These are phyloP conservation scores for Styela plicata DNA, from an alignment of 23 tunicate species.

Conservation along the genomic window DNA sequence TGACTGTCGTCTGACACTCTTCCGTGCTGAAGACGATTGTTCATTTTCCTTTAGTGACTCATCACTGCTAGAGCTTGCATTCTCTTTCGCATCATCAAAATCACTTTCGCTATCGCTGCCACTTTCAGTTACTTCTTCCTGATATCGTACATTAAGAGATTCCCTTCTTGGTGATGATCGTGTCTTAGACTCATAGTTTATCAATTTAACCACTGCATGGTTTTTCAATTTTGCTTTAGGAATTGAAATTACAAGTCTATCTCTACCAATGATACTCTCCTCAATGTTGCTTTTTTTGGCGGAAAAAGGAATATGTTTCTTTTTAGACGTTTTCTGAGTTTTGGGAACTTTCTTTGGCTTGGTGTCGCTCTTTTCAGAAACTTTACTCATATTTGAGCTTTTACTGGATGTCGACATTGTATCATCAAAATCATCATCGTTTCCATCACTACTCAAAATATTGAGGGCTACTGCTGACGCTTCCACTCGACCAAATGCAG, in stretches of 20 bases:
- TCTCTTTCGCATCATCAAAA: neutral
- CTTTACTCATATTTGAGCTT: neutral
- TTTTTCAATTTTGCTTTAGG: neutral
- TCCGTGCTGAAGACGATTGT: neutral
- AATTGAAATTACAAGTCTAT: neutral
- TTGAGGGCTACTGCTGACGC: constrained; percentile 24
- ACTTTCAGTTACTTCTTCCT: neutral
- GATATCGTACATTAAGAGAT: neutral
- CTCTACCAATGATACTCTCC: neutral
- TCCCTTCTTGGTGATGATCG: neutral
- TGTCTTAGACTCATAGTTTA: neutral
- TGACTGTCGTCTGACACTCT: neutral
- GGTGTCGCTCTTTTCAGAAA: neutral
- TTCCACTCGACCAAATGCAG: constrained; percentile 40
- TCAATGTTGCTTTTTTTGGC: neutral
- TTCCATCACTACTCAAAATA: neutral
- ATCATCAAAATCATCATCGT: neutral
- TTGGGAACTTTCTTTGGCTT: neutral
- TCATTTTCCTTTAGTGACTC: neutral
- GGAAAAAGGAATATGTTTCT: neutral
- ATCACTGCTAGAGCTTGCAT: neutral
- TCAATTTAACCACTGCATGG: neutral
- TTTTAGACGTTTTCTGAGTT: neutral
- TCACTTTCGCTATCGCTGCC: neutral
- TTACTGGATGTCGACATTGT: neutral